phyloP scores from a whole-genome alignment of 2,113 vertebrate genomes.

The Lophotis ruficrista region DNA sequence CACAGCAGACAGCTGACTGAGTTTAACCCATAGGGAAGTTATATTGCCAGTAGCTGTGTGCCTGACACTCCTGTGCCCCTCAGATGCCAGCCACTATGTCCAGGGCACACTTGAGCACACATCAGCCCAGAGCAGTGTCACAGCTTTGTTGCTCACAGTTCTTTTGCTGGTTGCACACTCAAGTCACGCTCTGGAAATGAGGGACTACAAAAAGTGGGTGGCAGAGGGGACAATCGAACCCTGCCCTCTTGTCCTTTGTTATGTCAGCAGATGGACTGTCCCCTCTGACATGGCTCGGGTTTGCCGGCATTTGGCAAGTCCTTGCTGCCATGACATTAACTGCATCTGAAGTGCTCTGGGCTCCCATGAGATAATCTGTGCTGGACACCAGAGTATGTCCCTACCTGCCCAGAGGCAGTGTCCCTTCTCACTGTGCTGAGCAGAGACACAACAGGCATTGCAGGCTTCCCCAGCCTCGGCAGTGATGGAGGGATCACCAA shows the following conservation, averaged over 20 bases:
- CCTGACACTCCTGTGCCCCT: neutral
- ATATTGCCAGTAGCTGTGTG: neutral
- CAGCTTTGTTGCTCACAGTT: neutral
- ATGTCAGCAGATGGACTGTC: neutral
- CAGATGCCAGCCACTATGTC: neutral
- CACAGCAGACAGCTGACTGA: neutral
- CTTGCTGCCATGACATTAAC: neutral
- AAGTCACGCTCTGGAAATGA: neutral
- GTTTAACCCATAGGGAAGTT: neutral
- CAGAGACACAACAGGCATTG: neutral
- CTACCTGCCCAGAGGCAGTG: neutral
- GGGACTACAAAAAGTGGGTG: neutral
- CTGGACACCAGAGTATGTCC: neutral
- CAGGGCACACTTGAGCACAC: neutral
- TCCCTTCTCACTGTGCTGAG: neutral
- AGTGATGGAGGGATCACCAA: neutral
- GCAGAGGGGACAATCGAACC: accelerated
- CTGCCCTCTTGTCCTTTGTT: neutral
- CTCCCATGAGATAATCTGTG: neutral
- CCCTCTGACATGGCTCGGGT: neutral
- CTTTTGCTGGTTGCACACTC: accelerated
- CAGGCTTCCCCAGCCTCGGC: neutral
- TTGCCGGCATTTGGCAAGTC: neutral
- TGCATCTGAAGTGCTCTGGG: neutral
- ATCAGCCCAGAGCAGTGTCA: accelerated